Evolutionary conservation across 1,140 invertebrate genomes (phyloP).

Genomic region (Drosophila bocqueti): DNA sequence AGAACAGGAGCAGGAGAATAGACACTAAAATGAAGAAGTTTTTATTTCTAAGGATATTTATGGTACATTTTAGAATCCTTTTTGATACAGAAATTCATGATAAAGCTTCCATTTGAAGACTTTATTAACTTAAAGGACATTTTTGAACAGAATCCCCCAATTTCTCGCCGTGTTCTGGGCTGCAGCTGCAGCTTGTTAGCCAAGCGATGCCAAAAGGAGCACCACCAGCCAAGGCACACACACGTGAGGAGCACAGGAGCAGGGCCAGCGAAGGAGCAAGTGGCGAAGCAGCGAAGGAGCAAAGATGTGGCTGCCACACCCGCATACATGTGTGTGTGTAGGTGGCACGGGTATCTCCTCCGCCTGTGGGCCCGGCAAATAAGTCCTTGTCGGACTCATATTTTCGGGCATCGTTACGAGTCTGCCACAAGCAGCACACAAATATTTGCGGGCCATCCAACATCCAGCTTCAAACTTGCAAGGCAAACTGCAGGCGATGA

Average conservation of each 20-base stretch:
- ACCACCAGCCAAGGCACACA: too few species aligned
- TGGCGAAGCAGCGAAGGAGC: conserved; percentile 1
- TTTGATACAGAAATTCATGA: too few species aligned
- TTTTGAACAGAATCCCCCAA: not conserved
- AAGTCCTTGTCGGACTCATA: conserved; percentile 67
- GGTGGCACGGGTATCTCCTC: conserved; percentile 22
- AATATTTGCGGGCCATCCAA: conserved; percentile 51
- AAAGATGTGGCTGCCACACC: conserved; percentile 39
- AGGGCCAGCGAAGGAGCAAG: conserved; percentile 20
- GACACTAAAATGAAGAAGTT: too few species aligned
- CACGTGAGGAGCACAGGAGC: conserved; percentile 4
- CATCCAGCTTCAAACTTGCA: conserved; percentile 23
- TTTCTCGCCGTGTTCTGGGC: conserved; percentile 9
- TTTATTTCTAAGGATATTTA: too few species aligned
- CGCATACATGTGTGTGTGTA: conserved; percentile 15
- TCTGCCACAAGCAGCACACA: conserved; percentile 59
- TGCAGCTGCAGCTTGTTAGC: conserved; percentile 67
- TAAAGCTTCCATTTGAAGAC: too few species aligned
- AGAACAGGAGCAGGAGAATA: not conserved
- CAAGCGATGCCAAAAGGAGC: conserved; percentile 38
- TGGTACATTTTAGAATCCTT: too few species aligned
- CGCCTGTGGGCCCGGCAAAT: conserved; percentile 57
- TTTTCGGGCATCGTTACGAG: conserved; percentile 66
- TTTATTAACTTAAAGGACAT: too few species aligned
- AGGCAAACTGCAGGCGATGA: conserved; percentile 34